phyloP scores from a whole-genome alignment of 2,797 vertebrate species.

The Tinamus major region DNA sequence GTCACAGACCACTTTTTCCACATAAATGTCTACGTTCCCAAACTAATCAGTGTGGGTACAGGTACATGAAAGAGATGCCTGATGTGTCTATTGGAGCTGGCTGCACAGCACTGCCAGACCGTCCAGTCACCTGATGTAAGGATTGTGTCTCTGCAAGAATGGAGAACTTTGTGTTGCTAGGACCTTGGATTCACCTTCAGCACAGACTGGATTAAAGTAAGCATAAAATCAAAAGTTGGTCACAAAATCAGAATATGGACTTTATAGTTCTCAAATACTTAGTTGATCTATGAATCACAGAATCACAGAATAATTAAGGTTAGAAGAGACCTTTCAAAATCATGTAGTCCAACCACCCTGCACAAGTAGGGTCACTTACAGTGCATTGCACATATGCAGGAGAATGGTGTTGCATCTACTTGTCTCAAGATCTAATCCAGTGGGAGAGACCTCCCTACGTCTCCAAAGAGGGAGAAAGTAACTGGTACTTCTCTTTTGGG shows the following conservation, averaged over 20 bases:
- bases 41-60: not conserved
- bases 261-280: not conserved
- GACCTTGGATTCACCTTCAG: not conserved
- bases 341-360: too few species aligned
- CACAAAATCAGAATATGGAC: not conserved
- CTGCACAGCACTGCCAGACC: not conserved
- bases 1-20: not conserved
- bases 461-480: not conserved
- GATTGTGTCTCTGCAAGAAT: not conserved
- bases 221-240: not conserved
- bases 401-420: not conserved
- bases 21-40: not conserved
- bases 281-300: not conserved
- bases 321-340: too few species aligned
- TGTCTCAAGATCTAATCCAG: not conserved
- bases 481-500: not conserved
- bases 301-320: too few species aligned
- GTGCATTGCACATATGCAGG: not conserved
- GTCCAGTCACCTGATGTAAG: not conserved
- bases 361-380: too few species aligned
- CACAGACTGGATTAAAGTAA: not conserved
- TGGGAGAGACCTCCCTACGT: not conserved
- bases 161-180: fast-evolving
- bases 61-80: not conserved
- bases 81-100: not conserved